Percentiles rank a stretch among this genome's conserved stretches.
These are phyloP conservation scores for Gallinago nigripennis DNA, from an alignment of 2,797 vertebrate species.

Conservation along the genomic window DNA sequence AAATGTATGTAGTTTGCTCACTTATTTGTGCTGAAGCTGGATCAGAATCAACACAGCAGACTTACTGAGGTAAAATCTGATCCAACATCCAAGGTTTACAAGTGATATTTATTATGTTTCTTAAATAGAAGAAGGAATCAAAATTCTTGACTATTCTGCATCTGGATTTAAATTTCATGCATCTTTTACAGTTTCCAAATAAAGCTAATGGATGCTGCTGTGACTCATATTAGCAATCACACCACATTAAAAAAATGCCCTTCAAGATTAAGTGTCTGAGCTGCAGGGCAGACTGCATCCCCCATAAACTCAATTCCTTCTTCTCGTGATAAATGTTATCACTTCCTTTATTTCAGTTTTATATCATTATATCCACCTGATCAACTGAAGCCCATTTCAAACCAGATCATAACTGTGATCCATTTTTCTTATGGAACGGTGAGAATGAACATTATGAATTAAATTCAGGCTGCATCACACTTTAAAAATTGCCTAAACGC, in stretches of 20 bases:
- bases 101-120: background rate
- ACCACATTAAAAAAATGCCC: background rate
- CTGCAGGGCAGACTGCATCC: background rate
- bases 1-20: background rate
- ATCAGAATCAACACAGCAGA: background rate
- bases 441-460: background rate
- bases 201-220: background rate
- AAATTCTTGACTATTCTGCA: background rate
- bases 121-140: background rate
- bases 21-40: background rate
- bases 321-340: constrained; percentile 29
- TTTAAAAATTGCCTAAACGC: background rate
- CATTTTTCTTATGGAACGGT: background rate
- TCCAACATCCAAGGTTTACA: background rate
- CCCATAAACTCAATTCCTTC: constrained; percentile 18
- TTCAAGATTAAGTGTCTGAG: constrained; percentile 27
- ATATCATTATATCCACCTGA: background rate
- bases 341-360: constrained; percentile 39
- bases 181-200: background rate
- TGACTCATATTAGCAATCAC: constrained; percentile 11
- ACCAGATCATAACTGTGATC: background rate
- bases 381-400: constrained; percentile 3
- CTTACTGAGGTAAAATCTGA: background rate
- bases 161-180: background rate
- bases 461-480: background rate